Conservation (phyloP, 2,797 vertebrate species). For the Malacoctenus gilli region DNA sequence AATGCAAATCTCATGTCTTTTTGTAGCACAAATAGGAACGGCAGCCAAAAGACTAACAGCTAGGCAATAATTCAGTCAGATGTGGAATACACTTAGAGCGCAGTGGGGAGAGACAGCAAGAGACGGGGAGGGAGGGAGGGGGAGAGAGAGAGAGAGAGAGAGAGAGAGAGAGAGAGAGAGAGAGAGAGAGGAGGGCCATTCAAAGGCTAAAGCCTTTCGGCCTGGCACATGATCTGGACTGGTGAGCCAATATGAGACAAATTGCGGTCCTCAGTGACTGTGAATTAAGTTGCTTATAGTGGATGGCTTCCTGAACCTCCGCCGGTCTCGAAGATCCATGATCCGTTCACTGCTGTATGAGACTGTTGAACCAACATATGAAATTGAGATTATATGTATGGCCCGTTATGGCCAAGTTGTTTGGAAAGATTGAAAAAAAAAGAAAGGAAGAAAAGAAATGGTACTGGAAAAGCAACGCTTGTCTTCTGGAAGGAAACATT, state of each 20-base stretch:
- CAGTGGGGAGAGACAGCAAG: slow-evolving; percentile 47
- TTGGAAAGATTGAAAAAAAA: slow-evolving; percentile 56
- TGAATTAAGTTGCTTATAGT: slow-evolving; percentile 64
- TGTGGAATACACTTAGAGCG: slow-evolving; percentile 66
- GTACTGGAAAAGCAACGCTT: neutral
- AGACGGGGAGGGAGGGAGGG: slow-evolving; percentile 43
- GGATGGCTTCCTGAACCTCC: slow-evolving; percentile 50
- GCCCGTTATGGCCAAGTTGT: slow-evolving; percentile 39
- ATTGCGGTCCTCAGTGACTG: slow-evolving; percentile 51
- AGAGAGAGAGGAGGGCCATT: slow-evolving; percentile 48
- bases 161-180: slow-evolving; percentile 48
- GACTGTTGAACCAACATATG: slow-evolving; percentile 56
- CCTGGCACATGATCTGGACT: slow-evolving; percentile 56
- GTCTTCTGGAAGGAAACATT: slow-evolving; percentile 27
- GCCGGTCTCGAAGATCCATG: slow-evolving; percentile 34
- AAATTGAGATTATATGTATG: slow-evolving; percentile 50
- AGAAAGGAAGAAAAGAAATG: too few species aligned
- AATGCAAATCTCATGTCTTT: slow-evolving; percentile 82
- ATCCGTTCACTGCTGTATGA: slow-evolving; percentile 33
- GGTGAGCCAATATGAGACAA: slow-evolving; percentile 54
- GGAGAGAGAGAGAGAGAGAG: slow-evolving; percentile 44
- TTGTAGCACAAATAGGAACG: slow-evolving; percentile 74
- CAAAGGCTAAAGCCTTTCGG: slow-evolving; percentile 63
- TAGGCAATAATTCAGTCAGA: slow-evolving; percentile 76
- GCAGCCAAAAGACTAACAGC: slow-evolving; percentile 74